Base-by-base conservation (phyloP, 2,888 invertebrate genomes). In the Mythimna pallens region DNA sequence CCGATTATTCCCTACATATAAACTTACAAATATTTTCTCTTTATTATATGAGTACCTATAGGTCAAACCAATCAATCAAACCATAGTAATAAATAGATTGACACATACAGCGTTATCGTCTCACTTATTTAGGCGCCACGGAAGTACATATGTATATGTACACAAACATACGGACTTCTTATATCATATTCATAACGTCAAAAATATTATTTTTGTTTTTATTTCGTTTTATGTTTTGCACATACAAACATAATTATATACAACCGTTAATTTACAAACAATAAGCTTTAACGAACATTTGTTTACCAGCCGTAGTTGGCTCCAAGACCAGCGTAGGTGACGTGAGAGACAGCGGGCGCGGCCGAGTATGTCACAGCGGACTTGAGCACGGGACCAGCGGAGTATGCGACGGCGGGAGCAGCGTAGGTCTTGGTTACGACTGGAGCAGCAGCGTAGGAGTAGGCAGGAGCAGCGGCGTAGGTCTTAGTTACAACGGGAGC, bases 281-380 rank as follows among this genome's bases (percentile, higher is more conserved):
- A 61, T 30, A 1, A 59, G 70, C 72, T 62, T 72, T 12, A 87
- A 85, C 82, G 86, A 81, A 69, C 50, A 84, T 20, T 22, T 83
- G 62, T 86, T 94, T 90, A 95, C 95, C 95, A 95, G 76, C 94
- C 95, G 88, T 95, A 95, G 81, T 81, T 81, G 14, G 81, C 81
- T 73, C 81, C 81, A 7, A 81, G 65, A 52, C 81, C 81, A 76
- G 97, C 93, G 95, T 97, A 98, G 80, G 97, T 94, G 84, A 97
- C 97, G 80, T 93, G 93, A 70, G 96, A 93, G 72, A 83, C 89
- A 81, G 91, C 87, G 81, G 81, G 94, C 66, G 92, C 86, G 69
- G 93, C 86, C 92, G 96, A 95, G 93, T 97, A 97, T 64, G 94
- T 88, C 55, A 97, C 89, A 72, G 88, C 88, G 85, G 89, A 55